These are phyloP conservation scores for Hystrix cristata DNA, from an alignment of 2,113 vertebrate genomes.

Conservation along the genomic window DNA sequence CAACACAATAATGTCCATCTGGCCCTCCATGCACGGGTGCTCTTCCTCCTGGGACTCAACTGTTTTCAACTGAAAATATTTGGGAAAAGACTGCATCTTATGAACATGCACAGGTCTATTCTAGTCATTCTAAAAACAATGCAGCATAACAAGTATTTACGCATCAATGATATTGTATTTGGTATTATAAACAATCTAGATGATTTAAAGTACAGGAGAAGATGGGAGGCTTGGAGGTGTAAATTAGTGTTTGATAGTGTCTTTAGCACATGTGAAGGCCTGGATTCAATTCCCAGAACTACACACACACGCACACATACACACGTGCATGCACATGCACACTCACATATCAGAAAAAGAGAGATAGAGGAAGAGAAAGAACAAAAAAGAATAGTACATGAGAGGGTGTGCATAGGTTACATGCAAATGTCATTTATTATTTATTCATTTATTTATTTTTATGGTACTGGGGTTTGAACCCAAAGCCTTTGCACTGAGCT, in stretches of 20 bases:
- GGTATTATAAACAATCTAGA: not conserved
- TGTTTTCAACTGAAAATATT: not conserved
- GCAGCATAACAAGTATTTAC: not conserved
- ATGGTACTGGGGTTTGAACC: not conserved
- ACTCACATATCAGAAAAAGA: too few relatives aligned
- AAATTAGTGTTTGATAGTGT: not conserved
- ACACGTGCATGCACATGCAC: not conserved
- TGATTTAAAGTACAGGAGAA: not conserved
- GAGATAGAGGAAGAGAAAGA: too few relatives aligned
- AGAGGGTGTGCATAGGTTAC: not conserved
- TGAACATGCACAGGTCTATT: not conserved
- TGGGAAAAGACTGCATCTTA: not conserved
- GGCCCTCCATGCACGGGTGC: not conserved
- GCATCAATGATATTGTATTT: not conserved
- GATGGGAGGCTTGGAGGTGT: not conserved
- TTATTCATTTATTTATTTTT: not conserved
- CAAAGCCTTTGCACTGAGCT: not conserved
- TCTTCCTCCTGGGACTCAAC: not conserved
- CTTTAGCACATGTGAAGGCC: not conserved
- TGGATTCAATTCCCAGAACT: too few relatives aligned
- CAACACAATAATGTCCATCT: not conserved
- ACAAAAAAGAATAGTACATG: not conserved
- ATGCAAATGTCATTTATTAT: not conserved
- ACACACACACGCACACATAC: not conserved
- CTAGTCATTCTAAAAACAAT: not conserved